Percentiles rank a stretch among this genome's conserved stretches.
Conservation (phyloP, 2,113 vertebrate species). For the Charadrius vociferus region DNA sequence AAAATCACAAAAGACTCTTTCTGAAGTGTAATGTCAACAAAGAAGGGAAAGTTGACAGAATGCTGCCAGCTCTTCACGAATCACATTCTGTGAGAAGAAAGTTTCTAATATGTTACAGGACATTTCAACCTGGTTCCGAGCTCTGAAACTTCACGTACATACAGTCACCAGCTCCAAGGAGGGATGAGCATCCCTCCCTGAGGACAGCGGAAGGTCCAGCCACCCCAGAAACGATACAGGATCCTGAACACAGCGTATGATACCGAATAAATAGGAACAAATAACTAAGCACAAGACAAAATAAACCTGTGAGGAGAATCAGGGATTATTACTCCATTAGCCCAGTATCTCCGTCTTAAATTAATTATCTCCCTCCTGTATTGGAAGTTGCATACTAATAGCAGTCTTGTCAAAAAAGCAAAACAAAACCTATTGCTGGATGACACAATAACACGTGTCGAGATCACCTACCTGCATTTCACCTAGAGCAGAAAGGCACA, state of each 20-base stretch:
- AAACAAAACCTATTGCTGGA: not conserved
- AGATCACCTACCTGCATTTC: not conserved
- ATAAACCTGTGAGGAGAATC: not conserved
- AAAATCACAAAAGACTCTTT: not conserved
- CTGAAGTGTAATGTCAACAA: slow-evolving; percentile 6
- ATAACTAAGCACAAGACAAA: not conserved
- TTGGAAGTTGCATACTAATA: not conserved
- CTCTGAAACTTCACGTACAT: not conserved
- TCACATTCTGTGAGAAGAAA: not conserved
- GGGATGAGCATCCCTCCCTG: not conserved
- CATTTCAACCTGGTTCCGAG: not conserved
- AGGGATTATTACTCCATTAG: not conserved
- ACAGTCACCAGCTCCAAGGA: not conserved
- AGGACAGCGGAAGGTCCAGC: not conserved
- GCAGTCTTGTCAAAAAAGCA: not conserved
- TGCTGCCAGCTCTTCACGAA: not conserved
- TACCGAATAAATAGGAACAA: not conserved
- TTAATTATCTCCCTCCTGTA: not conserved
- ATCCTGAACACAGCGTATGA: not conserved
- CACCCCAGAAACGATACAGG: rapidly evolving
- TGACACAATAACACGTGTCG: not conserved
- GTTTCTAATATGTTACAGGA: not conserved
- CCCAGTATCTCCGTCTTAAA: not conserved
- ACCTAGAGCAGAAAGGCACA: slow-evolving; percentile 34
- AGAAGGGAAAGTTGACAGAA: not conserved